phyloP scores from a whole-genome alignment of 2,888 invertebrate species.

The Alsophila aescularia region DNA sequence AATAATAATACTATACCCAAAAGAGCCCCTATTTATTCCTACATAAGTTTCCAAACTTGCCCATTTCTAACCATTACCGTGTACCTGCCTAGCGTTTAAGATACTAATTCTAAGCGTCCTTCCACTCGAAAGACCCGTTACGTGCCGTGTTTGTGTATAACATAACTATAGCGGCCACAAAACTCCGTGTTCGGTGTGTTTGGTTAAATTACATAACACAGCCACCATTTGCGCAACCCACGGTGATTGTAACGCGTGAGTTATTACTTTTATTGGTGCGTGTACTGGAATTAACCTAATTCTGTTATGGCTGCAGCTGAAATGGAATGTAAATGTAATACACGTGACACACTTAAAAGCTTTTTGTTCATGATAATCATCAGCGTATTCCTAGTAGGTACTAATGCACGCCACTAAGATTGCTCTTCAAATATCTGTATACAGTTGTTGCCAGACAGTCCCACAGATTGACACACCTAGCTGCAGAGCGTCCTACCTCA shows the following conservation, averaged over 20 bases:
- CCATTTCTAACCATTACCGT: conserved; percentile 10
- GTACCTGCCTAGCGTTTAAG: conserved; percentile 23
- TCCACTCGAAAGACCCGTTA: conserved; percentile 38
- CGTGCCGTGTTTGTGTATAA: conserved; percentile 43
- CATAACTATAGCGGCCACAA: conserved; percentile 55
- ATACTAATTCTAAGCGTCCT: conserved; percentile 38
- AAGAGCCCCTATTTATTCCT: conserved; percentile 4
- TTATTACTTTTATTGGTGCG: conserved; percentile 36
- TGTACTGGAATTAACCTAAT: conserved; percentile 32
- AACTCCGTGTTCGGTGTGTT: conserved; percentile 57
- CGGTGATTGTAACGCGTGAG: conserved; percentile 49
- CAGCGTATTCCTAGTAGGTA: too few species aligned
- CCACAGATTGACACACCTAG: too few species aligned
- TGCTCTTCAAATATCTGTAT: too few species aligned
- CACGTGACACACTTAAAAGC: too few species aligned
- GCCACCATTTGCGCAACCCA: conserved; percentile 43
- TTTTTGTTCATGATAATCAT: too few species aligned
- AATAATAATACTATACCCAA: neutral
- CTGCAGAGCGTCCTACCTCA: too few species aligned
- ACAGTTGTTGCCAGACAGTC: too few species aligned
- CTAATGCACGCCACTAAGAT: too few species aligned
- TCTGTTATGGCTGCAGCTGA: conserved; percentile 1
- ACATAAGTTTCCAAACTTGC: conserved; percentile 13
- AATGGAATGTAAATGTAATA: neutral
- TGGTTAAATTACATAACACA: conserved; percentile 55